These are phyloP conservation scores for Unio pictorum DNA, from an alignment of 2,888 invertebrate genomes.

Conservation along the genomic window DNA sequence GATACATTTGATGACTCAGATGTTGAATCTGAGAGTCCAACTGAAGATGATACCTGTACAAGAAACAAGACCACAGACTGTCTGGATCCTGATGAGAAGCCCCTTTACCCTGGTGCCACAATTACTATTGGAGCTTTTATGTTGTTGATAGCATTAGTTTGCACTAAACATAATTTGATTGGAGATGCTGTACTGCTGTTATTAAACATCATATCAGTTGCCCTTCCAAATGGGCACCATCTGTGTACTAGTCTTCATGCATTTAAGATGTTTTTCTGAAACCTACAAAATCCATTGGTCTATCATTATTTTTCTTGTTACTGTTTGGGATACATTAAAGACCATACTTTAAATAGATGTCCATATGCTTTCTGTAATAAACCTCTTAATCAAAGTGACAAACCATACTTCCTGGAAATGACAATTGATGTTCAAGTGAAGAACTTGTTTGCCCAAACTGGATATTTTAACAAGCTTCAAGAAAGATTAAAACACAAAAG, in stretches of 20 bases:
- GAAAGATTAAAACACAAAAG: slow-evolving; percentile 3
- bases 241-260: too few relatives aligned
- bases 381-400: neutral
- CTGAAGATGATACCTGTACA: too few relatives aligned
- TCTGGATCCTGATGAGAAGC: too few relatives aligned
- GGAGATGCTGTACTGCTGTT: too few relatives aligned
- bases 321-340: slow-evolving; percentile 9
- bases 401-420: slow-evolving; percentile 22
- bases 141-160: slow-evolving; percentile 21
- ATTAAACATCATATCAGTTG: too few relatives aligned
- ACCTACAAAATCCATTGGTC: slow-evolving; percentile 19
- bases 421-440: slow-evolving; percentile 11
- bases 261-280: slow-evolving; percentile 14
- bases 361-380: too few relatives aligned
- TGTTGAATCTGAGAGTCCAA: too few relatives aligned
- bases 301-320: slow-evolving; percentile 15
- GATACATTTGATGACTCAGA: too few relatives aligned
- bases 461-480: slow-evolving; percentile 9
- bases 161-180: slow-evolving; percentile 18
- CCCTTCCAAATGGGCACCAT: too few relatives aligned
- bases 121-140: slow-evolving; percentile 25
- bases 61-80: too few relatives aligned
- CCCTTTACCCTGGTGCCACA: too few relatives aligned
- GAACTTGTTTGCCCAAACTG: slow-evolving; percentile 6
- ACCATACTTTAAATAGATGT: too few relatives aligned